These are phyloP conservation scores for Sialia sialis DNA, from an alignment of 2,113 vertebrate genomes.

Conservation along the genomic window DNA sequence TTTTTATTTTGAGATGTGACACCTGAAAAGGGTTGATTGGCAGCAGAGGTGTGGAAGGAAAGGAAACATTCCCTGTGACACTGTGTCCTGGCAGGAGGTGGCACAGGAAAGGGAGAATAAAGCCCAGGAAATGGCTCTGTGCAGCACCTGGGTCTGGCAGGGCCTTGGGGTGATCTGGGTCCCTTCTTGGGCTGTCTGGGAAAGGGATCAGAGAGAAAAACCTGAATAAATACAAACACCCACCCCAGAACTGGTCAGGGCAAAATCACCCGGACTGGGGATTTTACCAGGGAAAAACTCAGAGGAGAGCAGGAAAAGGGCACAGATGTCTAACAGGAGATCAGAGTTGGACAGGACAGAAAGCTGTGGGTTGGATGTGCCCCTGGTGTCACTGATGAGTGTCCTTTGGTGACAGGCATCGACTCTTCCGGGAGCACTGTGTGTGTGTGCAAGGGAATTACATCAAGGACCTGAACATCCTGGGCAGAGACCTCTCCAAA, in stretches of 20 bases:
- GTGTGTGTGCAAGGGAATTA: slow-evolving; percentile 99
- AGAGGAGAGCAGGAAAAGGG: not conserved
- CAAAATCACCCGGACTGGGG: not conserved
- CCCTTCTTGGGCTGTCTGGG: not conserved
- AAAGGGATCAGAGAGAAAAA: not conserved
- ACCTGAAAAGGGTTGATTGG: not conserved
- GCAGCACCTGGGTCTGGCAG: not conserved
- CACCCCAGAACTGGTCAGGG: not conserved
- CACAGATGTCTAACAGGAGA: not conserved
- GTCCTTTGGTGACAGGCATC: slow-evolving; percentile 78
- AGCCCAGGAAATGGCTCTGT: not conserved
- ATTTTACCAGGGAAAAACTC: not conserved
- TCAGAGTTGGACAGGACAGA: no score
- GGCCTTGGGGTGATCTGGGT: not conserved
- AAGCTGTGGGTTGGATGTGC: no score
- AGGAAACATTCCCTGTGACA: not conserved
- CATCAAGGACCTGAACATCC: slow-evolving; percentile 98
- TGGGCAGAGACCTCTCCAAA: slow-evolving; percentile 98
- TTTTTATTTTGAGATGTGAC: not conserved
- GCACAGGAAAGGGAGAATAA: not conserved
- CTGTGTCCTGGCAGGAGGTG: not conserved
- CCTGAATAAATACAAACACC: not conserved
- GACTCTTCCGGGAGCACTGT: slow-evolving; percentile 98
- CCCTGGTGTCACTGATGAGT: not conserved
- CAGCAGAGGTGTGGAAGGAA: not conserved